Conservation (phyloP, 1,140 invertebrate species). For the Trissolcus basalis region DNA sequence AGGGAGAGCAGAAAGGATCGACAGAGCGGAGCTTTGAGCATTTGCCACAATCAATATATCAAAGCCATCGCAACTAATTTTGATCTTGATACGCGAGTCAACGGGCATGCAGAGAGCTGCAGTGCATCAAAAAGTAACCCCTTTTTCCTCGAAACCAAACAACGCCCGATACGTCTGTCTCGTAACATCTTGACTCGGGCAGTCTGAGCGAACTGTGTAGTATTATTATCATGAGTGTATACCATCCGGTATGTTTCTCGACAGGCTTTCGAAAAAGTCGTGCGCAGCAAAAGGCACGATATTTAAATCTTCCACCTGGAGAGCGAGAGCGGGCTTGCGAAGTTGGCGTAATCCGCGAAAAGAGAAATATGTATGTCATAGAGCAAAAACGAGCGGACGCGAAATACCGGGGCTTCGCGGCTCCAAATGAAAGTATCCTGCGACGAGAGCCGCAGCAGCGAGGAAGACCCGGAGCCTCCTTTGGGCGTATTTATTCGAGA, state of each 20-base stretch:
- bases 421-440: slow-evolving; percentile 46
- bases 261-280: slow-evolving; percentile 26
- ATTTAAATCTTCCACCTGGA: slow-evolving; percentile 45
- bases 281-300: slow-evolving; percentile 17
- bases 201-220: not conserved
- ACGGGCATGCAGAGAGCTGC: slow-evolving; percentile 21
- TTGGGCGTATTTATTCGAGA: slow-evolving; percentile 52
- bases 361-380: slow-evolving; percentile 44
- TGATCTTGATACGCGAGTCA: slow-evolving; percentile 20
- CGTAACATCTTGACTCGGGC: slow-evolving; percentile 29
- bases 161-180: slow-evolving; percentile 28
- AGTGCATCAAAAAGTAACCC: slow-evolving; percentile 49
- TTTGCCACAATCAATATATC: slow-evolving; percentile 39
- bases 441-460: slow-evolving; percentile 19
- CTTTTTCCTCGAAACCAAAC: slow-evolving; percentile 46
- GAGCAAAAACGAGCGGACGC: slow-evolving; percentile 10
- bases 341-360: slow-evolving; percentile 48
- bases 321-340: slow-evolving; percentile 25
- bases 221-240: slow-evolving; percentile 14
- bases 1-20: too few relatives aligned
- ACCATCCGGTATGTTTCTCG: slow-evolving; percentile 18
- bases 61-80: slow-evolving; percentile 46
- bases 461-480: slow-evolving; percentile 50
- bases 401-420: slow-evolving; percentile 46
- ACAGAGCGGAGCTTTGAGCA: slow-evolving; percentile 8